Percentiles rank a stretch among this genome's conserved stretches.
phyloP scores from a whole-genome alignment of 1,140 invertebrate species.

The Tetramorium simillimum region DNA sequence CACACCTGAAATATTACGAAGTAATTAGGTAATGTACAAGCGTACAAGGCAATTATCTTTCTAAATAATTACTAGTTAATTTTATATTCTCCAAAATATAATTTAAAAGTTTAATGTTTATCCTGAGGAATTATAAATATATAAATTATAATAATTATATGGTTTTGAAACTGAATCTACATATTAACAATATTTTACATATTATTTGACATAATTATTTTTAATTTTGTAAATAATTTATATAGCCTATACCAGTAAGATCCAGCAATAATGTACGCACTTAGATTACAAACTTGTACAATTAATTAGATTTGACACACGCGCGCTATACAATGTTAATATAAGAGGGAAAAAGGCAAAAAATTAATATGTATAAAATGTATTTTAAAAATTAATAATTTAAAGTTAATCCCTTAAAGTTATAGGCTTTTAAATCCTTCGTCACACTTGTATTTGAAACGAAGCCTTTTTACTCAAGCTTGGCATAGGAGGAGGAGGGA shows the following conservation, averaged over 20 bases:
- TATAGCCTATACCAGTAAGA: not conserved
- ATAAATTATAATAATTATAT: not conserved
- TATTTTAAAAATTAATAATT: not conserved
- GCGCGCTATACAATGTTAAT: not conserved
- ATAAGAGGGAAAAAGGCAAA: not conserved
- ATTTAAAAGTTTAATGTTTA: not conserved
- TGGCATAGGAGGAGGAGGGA: not conserved
- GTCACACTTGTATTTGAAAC: not conserved
- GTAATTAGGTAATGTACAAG: not conserved
- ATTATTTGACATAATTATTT: not conserved
- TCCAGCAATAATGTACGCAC: not conserved
- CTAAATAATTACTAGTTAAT: not conserved
- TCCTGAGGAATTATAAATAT: slow-evolving; percentile 2
- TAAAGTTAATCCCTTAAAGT: not conserved
- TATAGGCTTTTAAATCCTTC: not conserved
- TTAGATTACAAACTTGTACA: not conserved
- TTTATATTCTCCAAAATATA: not conserved
- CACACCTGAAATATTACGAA: slow-evolving; percentile 89
- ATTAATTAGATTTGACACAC: not conserved
- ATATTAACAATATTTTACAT: not conserved
- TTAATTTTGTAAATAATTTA: slow-evolving; percentile 1
- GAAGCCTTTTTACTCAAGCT: not conserved
- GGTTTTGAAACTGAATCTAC: not conserved
- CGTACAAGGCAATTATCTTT: not conserved
- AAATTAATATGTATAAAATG: not conserved